A percentile compares a stretch with the other conserved stretches of the same genome.
These are phyloP conservation scores for Toxotes jaculatrix DNA, from an alignment of 2,113 vertebrate genomes.

Conservation along the genomic window DNA sequence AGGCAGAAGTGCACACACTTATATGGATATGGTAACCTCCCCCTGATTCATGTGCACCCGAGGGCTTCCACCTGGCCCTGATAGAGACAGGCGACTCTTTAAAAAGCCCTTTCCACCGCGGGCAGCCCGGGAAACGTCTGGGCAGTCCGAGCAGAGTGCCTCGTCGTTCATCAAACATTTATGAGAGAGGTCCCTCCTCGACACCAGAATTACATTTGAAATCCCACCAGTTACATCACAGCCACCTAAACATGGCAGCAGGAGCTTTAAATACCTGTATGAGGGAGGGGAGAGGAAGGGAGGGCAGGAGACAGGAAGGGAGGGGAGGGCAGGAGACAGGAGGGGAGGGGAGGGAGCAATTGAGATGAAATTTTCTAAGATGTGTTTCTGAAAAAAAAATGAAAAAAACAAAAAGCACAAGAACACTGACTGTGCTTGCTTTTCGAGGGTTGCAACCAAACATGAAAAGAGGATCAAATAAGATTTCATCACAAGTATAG, in stretches of 20 bases:
- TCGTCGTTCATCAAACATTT: constrained; percentile 76
- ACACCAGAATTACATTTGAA: constrained; percentile 76
- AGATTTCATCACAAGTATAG: not conserved
- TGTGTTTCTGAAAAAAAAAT: not conserved
- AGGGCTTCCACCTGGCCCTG: constrained; percentile 69
- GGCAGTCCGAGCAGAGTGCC: constrained; percentile 55
- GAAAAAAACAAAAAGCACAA: not conserved
- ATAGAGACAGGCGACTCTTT: constrained; percentile 41
- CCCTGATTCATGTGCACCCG: constrained; percentile 52
- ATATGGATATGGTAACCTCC: constrained; percentile 44
- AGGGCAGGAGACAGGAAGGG: not conserved
- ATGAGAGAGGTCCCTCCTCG: constrained; percentile 51
- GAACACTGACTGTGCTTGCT: not conserved
- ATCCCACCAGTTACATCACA: constrained; percentile 68
- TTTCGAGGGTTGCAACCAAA: not conserved
- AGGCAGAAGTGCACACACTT: constrained; percentile 24
- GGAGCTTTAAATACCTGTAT: constrained; percentile 66
- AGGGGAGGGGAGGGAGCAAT: not conserved
- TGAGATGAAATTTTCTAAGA: constrained; percentile 31
- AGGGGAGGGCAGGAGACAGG: not conserved
- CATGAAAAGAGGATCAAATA: not conserved
- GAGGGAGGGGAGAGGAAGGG: not conserved
- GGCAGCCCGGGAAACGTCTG: constrained; percentile 37
- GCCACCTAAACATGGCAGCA: constrained; percentile 61
- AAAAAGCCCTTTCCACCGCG: constrained; percentile 61